Evolutionary conservation across 2,888 invertebrate genomes (phyloP).

Genomic region (Euphydryas editha): DNA sequence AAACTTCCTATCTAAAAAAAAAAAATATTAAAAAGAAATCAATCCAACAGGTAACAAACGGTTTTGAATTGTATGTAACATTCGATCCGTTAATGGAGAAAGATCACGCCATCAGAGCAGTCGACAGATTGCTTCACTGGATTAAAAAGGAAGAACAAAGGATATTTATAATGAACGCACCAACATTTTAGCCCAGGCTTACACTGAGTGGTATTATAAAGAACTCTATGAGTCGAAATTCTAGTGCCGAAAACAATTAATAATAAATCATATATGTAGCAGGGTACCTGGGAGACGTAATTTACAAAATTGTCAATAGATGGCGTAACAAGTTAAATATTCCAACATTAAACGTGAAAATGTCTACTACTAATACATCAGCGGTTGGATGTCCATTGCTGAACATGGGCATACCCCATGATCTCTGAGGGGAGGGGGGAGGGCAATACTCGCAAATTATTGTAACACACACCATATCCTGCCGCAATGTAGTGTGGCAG

Average conservation of each 20-base stretch:
- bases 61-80: conserved; percentile 96
- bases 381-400: no score
- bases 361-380: no score
- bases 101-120: conserved; percentile 91
- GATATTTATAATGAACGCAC: conserved; percentile 94
- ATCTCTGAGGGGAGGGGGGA: no score
- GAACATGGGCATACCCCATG: no score
- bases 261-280: not conserved
- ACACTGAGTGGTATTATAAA: conserved; percentile 62
- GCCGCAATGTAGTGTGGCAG: no score
- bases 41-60: conserved; percentile 88
- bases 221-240: conserved; percentile 57
- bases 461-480: no score
- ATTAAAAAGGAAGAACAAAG: conserved; percentile 96
- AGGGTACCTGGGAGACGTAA: not conserved
- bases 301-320: no score
- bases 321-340: no score
- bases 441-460: no score
- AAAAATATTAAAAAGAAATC: not conserved
- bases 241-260: conserved; percentile 51
- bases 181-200: conserved; percentile 86
- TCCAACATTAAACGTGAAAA: no score
- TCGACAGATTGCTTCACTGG: conserved; percentile 95
- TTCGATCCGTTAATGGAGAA: conserved; percentile 96
- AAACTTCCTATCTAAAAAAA: no score